These are phyloP conservation scores for Intellagama lesueurii DNA, from an alignment of 2,797 vertebrate species.

Conservation along the genomic window DNA sequence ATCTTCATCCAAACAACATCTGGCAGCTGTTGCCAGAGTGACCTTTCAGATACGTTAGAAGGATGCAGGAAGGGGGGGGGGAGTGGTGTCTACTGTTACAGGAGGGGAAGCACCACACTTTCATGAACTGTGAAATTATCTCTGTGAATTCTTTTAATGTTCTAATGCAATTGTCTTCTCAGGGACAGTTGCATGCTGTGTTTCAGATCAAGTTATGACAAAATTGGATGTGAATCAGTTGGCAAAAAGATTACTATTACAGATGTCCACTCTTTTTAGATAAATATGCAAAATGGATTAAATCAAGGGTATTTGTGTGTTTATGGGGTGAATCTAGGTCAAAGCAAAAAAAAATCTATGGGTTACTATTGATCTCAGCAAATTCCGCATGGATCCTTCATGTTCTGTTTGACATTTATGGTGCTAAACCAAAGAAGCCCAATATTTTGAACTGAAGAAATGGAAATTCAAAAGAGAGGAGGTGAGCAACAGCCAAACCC, in stretches of 20 bases:
- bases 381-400: no score
- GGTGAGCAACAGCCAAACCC: no score
- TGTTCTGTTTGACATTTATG: no score
- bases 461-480: no score
- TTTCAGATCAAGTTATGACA: neutral
- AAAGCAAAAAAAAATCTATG: no score
- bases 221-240: neutral
- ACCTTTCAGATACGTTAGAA: conserved; percentile 58
- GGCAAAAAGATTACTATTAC: neutral
- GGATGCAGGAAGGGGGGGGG: conserved; percentile 66
- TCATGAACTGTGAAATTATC: neutral
- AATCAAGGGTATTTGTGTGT: no score
- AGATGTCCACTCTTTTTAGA: no score
- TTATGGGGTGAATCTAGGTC: no score
- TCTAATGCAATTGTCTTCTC: neutral
- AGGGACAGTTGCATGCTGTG: neutral
- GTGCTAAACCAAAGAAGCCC: no score
- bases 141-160: neutral
- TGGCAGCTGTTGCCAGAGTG: conserved; percentile 65
- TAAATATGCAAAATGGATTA: no score
- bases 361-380: no score
- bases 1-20: conserved; percentile 65
- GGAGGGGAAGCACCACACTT: neutral
- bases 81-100: conserved; percentile 31
- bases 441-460: no score